Evolutionary conservation across 2,888 invertebrate genomes (phyloP).

Genomic region (Synanthedon tipuliformis): DNA sequence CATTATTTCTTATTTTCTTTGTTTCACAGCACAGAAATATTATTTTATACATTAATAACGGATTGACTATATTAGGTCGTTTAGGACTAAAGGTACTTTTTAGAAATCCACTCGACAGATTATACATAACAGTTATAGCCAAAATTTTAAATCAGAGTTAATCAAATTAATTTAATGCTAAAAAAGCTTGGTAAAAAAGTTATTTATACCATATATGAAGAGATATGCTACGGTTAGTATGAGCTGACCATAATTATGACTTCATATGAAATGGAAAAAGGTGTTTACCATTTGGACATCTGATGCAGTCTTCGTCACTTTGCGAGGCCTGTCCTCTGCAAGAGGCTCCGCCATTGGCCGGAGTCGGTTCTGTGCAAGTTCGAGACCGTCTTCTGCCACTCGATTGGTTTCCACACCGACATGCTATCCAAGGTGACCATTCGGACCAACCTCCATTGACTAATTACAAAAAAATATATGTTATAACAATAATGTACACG

Average conservation of each 20-base stretch:
- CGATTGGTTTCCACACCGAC: constrained; percentile 78
- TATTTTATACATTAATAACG: too few species aligned
- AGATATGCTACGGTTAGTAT: neutral
- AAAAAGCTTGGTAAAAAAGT: too few species aligned
- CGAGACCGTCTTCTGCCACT: constrained; percentile 84
- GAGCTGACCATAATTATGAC: neutral
- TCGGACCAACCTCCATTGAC: constrained; percentile 95
- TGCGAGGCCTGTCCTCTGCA: constrained; percentile 85
- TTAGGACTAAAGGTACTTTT: too few species aligned
- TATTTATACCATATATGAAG: too few species aligned
- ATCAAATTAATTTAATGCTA: too few species aligned
- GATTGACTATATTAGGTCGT: too few species aligned
- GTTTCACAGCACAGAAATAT: too few species aligned
- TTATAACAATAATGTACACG: too few species aligned
- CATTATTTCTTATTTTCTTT: too few species aligned
- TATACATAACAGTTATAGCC: too few species aligned
- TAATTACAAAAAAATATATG: constrained; percentile 33
- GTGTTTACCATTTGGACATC: constrained; percentile 67
- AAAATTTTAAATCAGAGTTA: too few species aligned
- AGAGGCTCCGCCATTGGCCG: constrained; percentile 89
- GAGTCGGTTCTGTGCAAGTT: constrained; percentile 87
- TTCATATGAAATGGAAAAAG: neutral
- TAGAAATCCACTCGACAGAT: too few species aligned
- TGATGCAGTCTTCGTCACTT: constrained; percentile 82
- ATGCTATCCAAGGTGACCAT: constrained; percentile 90